These are phyloP conservation scores for Callipepla squamata DNA, from an alignment of 2,113 vertebrate genomes.

Conservation along the genomic window DNA sequence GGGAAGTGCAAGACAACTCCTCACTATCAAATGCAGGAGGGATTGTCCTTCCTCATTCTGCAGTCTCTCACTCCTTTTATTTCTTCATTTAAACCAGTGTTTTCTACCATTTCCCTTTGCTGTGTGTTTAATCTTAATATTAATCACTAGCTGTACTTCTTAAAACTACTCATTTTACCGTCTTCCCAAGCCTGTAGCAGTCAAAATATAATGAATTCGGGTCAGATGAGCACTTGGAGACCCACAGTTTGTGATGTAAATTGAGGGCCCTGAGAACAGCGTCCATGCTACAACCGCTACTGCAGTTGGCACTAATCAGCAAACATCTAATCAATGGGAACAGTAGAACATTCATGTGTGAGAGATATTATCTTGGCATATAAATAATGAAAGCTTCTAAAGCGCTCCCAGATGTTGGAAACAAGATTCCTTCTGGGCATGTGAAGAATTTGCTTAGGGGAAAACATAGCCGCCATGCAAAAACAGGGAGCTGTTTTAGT, in stretches of 20 bases:
- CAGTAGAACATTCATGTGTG: conserved; percentile 72
- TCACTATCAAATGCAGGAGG: background rate
- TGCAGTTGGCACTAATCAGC: conserved; percentile 64
- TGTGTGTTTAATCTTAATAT: background rate
- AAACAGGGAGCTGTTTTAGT: background rate
- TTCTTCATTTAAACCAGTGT: background rate
- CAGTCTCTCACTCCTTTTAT: background rate
- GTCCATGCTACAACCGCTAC: background rate
- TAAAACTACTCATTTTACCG: background rate
- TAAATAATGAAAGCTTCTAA: conserved; percentile 69
- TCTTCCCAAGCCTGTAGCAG: background rate
- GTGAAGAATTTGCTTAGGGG: conserved; percentile 65
- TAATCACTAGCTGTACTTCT: background rate
- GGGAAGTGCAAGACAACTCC: background rate
- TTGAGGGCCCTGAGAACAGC: background rate
- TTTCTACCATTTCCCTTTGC: background rate
- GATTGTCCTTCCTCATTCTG: background rate
- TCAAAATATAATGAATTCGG: conserved; percentile 39
- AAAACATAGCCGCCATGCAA: conserved; percentile 53
- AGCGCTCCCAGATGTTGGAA: conserved; percentile 75
- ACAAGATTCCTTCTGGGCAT: conserved; percentile 70
- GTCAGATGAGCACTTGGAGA: conserved; percentile 4
- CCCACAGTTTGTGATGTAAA: conserved; percentile 29
- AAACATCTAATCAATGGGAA: conserved; percentile 69
- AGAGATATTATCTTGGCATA: conserved; percentile 73